Percentiles rank a stretch among this genome's conserved stretches.
phyloP scores from a whole-genome alignment of 1,140 invertebrate genomes.

The Musca vetustissima region DNA sequence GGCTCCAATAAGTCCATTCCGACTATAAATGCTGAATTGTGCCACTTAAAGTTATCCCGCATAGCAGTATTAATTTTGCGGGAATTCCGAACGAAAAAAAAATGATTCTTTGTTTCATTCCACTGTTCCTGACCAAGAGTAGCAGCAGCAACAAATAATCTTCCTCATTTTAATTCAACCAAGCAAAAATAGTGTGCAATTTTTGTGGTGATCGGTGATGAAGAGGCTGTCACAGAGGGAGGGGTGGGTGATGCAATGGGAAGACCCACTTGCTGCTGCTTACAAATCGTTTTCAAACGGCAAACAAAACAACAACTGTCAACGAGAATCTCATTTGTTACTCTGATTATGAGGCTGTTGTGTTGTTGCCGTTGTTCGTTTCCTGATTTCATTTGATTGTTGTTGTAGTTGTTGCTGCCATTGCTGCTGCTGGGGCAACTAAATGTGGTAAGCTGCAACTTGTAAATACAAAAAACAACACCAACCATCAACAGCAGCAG shows the following conservation, averaged over 20 bases:
- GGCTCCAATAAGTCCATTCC: too few species aligned
- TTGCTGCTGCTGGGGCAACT: conserved; percentile 23
- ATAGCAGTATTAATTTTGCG: too few species aligned
- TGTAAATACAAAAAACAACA: not conserved
- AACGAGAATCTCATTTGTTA: conserved; percentile 33
- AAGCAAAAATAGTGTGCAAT: conserved; percentile 10
- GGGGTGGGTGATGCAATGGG: too few species aligned
- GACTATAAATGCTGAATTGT: too few species aligned
- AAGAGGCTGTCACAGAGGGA: not conserved
- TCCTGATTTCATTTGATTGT: conserved; percentile 5
- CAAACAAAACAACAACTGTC: conserved; percentile 24
- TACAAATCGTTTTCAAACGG: not conserved
- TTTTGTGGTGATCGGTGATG: not conserved
- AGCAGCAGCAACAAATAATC: not conserved
- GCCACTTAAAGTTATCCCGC: too few species aligned
- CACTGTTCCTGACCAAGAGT: not conserved
- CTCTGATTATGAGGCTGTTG: conserved; percentile 25
- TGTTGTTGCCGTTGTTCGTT: not conserved
- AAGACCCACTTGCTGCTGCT: not conserved
- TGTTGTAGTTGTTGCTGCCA: conserved; percentile 14
- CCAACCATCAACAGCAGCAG: too few species aligned
- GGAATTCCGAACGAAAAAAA: too few species aligned
- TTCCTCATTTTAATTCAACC: conserved; percentile 13
- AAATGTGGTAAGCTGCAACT: not conserved
- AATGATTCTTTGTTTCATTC: too few species aligned